Conservation (phyloP, 2,888 invertebrate genomes). For the Oscheius sp. region DNA sequence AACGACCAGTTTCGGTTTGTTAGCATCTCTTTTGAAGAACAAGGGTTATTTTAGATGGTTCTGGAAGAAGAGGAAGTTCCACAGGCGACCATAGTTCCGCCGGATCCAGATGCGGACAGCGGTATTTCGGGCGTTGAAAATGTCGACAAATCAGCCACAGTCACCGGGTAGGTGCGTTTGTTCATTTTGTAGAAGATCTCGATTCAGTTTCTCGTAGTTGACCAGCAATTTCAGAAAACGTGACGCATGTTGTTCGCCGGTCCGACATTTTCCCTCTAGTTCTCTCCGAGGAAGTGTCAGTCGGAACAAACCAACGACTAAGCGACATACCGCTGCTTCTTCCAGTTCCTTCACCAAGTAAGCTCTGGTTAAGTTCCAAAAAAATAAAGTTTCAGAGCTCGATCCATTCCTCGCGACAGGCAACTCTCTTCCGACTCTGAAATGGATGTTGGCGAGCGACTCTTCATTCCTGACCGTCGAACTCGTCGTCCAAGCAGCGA, state of each 20-base stretch:
- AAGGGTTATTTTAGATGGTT: slow-evolving; percentile 21
- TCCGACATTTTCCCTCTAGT: slow-evolving; percentile 48
- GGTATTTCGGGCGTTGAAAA: slow-evolving; percentile 52
- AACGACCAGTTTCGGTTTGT: slow-evolving; percentile 33
- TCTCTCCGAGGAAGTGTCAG: slow-evolving; percentile 1
- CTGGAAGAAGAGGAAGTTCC: slow-evolving; percentile 39
- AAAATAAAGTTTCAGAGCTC: slow-evolving; percentile 17
- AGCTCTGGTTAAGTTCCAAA: not conserved
- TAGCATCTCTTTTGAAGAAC: not conserved
- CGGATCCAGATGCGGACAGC: slow-evolving; percentile 41
- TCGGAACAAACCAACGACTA: slow-evolving; percentile 24
- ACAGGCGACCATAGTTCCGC: not conserved
- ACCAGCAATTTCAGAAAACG: slow-evolving; percentile 41
- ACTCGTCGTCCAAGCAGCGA: slow-evolving; percentile 58
- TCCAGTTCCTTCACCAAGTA: slow-evolving; percentile 12
- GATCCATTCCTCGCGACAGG: slow-evolving; percentile 8
- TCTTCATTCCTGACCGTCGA: slow-evolving; percentile 63
- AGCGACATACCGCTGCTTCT: slow-evolving; percentile 22
- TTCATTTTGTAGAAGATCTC: not conserved
- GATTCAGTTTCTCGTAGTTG: not conserved
- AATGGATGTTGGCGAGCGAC: slow-evolving; percentile 51
- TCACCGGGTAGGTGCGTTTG: slow-evolving; percentile 32
- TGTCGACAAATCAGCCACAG: not conserved
- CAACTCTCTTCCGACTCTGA: slow-evolving; percentile 37
- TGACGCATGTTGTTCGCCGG: slow-evolving; percentile 69